Percentiles rank a stretch among this genome's conserved stretches.
phyloP scores from a whole-genome alignment of 2,797 vertebrate genomes.

The Sardinella longiceps region DNA sequence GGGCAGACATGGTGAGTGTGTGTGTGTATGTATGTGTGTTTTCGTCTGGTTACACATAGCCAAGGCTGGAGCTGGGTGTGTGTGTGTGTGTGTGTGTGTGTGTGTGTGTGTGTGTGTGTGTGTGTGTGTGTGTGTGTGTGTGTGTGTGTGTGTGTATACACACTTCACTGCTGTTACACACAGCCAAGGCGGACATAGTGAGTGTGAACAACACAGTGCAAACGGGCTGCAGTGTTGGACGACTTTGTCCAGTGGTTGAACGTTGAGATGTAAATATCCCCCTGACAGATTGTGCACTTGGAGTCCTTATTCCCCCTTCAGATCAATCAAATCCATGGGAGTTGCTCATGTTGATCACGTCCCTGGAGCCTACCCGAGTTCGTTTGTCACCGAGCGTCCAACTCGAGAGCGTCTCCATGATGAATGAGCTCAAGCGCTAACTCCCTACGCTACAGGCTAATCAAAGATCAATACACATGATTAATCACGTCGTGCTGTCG shows the following conservation, averaged over 20 bases:
- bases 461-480: constrained; percentile 39
- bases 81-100: too few relatives aligned
- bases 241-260: too few relatives aligned
- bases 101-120: neutral
- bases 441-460: constrained; percentile 28
- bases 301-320: neutral
- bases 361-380: neutral
- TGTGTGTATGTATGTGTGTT: too few relatives aligned
- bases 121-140: too few relatives aligned
- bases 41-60: too few relatives aligned
- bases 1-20: neutral
- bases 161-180: too few relatives aligned
- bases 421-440: constrained; percentile 25
- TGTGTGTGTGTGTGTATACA: too few relatives aligned
- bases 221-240: too few relatives aligned
- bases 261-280: neutral
- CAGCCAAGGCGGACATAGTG: neutral
- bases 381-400: neutral
- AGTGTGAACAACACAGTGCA: too few relatives aligned
- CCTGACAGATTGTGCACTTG: neutral
- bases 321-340: neutral
- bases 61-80: too few relatives aligned
- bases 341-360: neutral
- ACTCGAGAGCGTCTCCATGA: constrained; percentile 11
- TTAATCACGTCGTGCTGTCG: neutral